A percentile compares a stretch with the other conserved stretches of the same genome.
Conservation (phyloP, 2,888 invertebrate species). For the Nebria salina region DNA sequence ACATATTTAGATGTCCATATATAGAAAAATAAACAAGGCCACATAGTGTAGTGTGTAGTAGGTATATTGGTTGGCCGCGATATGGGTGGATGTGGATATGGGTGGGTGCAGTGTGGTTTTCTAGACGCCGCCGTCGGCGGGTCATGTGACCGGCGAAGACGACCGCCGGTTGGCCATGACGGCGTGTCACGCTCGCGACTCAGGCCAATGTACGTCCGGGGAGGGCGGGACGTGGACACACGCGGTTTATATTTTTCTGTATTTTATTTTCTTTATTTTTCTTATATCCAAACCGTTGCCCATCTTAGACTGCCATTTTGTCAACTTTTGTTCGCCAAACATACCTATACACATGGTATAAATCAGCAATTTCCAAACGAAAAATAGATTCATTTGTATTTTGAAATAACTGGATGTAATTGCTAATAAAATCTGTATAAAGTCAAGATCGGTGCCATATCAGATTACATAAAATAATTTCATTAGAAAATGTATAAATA, state of each 20-base stretch:
- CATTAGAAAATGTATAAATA: neutral
- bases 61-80: conserved; percentile 6
- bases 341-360: no score
- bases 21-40: no score
- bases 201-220: conserved; percentile 27
- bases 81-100: neutral
- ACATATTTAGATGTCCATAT: neutral
- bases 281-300: neutral
- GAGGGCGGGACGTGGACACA: conserved; percentile 14
- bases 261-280: neutral
- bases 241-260: neutral
- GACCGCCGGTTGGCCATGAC: conserved; percentile 52
- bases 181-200: conserved; percentile 55
- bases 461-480: no score
- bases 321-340: neutral
- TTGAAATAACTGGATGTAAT: no score
- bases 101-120: conserved; percentile 7
- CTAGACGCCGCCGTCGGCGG: conserved; percentile 41
- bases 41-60: no score
- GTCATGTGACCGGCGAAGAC: conserved; percentile 47
- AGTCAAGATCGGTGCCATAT: no score
- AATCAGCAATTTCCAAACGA: no score
- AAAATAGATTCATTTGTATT: no score
- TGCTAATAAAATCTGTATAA: no score
- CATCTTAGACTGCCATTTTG: conserved; percentile 11